Evolutionary conservation across 2,113 vertebrate species (phyloP).

Genomic region (Mobula birostris): DNA sequence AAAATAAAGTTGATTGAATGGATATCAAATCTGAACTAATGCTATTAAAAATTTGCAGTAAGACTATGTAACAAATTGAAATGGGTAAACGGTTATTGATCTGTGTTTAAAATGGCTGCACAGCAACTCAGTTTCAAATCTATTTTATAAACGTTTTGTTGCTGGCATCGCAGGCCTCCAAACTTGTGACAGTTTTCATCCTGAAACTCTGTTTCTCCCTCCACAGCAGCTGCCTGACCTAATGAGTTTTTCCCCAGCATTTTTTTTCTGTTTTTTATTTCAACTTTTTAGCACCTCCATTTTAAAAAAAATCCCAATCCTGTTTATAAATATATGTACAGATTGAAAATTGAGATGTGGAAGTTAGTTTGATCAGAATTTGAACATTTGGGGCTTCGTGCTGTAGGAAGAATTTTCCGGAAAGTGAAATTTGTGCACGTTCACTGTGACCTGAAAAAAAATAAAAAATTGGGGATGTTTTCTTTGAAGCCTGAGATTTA

Average conservation of each 20-base stretch:
- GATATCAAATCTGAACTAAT: not conserved
- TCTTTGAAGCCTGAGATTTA: not conserved
- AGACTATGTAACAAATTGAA: not conserved
- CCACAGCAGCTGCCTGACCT: too few relatives aligned
- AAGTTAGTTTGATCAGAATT: not conserved
- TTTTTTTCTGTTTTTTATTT: not conserved
- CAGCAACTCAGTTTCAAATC: too few relatives aligned
- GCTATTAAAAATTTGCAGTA: not conserved
- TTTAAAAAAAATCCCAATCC: not conserved
- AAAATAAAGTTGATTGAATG: not conserved
- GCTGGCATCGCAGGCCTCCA: not conserved
- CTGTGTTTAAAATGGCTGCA: not conserved
- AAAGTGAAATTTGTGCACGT: not conserved
- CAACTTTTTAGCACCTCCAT: not conserved
- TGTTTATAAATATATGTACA: too few relatives aligned
- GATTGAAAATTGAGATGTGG: not conserved
- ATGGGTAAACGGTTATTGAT: not conserved
- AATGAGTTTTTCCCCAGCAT: too few relatives aligned
- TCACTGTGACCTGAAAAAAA: not conserved
- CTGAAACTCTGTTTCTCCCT: too few relatives aligned
- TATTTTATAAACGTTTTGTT: not conserved
- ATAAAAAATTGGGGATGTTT: not conserved
- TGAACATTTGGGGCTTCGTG: not conserved
- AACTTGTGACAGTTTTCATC: too few relatives aligned
- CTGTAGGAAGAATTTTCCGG: not conserved